Evolutionary conservation across 2,797 vertebrate species (phyloP).

Genomic region (Gorsachius magnificus): DNA sequence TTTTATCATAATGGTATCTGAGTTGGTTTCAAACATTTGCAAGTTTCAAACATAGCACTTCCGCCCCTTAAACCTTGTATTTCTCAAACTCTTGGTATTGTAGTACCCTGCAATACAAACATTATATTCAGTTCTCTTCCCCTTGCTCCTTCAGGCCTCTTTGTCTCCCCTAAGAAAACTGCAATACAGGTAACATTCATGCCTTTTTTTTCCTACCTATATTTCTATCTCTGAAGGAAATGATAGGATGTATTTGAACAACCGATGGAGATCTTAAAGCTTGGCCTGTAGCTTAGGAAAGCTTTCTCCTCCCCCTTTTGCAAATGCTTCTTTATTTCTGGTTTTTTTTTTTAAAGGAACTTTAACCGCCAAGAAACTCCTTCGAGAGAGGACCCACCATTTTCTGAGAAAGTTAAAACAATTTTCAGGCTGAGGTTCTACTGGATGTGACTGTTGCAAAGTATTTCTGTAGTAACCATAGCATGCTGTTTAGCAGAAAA

Average conservation of each 20-base stretch:
- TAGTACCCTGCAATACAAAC: background rate
- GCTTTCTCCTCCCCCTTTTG: background rate
- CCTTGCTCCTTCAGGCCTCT: background rate
- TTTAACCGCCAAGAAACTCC: conserved; percentile 6
- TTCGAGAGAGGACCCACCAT: background rate
- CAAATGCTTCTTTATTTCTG: background rate
- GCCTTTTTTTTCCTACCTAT: background rate
- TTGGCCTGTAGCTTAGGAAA: background rate
- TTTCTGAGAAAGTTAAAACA: background rate
- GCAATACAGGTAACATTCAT: background rate
- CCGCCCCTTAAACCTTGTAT: background rate
- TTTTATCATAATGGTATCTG: background rate
- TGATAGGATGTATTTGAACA: background rate
- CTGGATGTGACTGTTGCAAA: background rate
- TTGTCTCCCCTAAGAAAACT: background rate
- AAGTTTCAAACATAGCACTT: background rate
- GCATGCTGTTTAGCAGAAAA: background rate
- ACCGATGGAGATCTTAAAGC: background rate
- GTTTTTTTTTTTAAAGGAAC: background rate
- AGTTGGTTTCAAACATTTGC: background rate
- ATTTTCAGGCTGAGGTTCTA: conserved; percentile 19
- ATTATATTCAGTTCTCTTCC: background rate
- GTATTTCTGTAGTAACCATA: background rate
- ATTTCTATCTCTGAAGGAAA: background rate
- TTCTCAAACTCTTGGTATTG: background rate